phyloP scores from a whole-genome alignment of 2,113 vertebrate species.

The Cavia aperea region DNA sequence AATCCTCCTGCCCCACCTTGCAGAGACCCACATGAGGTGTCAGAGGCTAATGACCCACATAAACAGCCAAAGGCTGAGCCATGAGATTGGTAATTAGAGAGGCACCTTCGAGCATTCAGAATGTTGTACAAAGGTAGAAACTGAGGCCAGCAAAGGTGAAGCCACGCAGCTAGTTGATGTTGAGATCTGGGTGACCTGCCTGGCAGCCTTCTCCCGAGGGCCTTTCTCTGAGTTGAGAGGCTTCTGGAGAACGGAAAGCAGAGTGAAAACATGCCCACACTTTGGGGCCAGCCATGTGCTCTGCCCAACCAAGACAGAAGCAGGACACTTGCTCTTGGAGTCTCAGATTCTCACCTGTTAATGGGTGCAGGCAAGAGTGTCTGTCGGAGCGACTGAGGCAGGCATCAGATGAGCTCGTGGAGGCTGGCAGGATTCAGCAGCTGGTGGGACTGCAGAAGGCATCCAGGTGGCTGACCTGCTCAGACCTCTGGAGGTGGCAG shows the following conservation, averaged over 20 bases:
- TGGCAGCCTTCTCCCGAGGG: background rate
- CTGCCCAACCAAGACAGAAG: background rate
- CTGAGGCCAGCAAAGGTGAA: background rate
- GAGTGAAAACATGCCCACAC: background rate
- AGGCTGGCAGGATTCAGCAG: accelerated
- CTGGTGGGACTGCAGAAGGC: background rate
- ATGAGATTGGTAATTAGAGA: too few species aligned
- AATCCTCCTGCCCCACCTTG: background rate
- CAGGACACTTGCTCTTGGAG: background rate
- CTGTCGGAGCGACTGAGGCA: background rate
- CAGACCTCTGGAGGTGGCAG: background rate
- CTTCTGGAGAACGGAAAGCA: background rate
- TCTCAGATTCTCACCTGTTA: background rate
- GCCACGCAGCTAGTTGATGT: background rate
- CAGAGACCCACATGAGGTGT: background rate
- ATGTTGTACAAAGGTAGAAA: background rate
- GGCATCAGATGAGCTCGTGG: background rate
- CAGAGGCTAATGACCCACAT: background rate
- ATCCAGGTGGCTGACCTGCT: background rate
- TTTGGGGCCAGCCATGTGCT: background rate
- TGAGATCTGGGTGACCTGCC: background rate
- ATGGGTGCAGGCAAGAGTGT: accelerated
- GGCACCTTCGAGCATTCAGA: background rate
- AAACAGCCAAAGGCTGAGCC: background rate
- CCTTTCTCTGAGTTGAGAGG: background rate